These are phyloP conservation scores for Dermochelys coriacea DNA, from an alignment of 2,797 vertebrate species.

Conservation along the genomic window DNA sequence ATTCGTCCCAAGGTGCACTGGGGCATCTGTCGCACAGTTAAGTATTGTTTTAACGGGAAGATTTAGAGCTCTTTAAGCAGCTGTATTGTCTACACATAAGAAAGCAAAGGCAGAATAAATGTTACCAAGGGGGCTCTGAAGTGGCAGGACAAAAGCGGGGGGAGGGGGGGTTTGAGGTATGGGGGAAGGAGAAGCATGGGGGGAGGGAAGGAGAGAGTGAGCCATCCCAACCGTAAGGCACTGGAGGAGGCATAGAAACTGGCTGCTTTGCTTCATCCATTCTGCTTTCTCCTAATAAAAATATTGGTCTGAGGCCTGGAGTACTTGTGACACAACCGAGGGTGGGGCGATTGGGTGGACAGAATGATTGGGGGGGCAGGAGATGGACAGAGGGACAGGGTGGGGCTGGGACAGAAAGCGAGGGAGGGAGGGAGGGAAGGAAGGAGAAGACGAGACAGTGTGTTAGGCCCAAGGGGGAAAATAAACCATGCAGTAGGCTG, in stretches of 20 bases:
- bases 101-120: background rate
- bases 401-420: background rate
- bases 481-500: slow-evolving; percentile 46
- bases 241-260: background rate
- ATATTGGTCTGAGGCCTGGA: background rate
- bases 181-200: background rate
- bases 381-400: background rate
- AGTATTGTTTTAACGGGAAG: background rate
- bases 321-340: background rate
- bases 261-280: background rate
- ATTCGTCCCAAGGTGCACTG: background rate
- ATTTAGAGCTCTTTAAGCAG: slow-evolving; percentile 8
- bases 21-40: slow-evolving; percentile 11
- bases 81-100: slow-evolving; percentile 13
- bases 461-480: background rate
- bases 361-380: background rate
- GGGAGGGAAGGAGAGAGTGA: background rate
- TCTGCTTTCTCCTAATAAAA: background rate
- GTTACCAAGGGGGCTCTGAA: background rate
- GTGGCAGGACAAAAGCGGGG: background rate
- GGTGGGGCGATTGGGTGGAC: background rate
- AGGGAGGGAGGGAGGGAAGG: slow-evolving; percentile 35
- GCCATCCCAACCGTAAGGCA: background rate
- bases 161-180: background rate
- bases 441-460: background rate